Base-by-base conservation (phyloP, 2,888 invertebrate species). In the Eudemis profundana region DNA sequence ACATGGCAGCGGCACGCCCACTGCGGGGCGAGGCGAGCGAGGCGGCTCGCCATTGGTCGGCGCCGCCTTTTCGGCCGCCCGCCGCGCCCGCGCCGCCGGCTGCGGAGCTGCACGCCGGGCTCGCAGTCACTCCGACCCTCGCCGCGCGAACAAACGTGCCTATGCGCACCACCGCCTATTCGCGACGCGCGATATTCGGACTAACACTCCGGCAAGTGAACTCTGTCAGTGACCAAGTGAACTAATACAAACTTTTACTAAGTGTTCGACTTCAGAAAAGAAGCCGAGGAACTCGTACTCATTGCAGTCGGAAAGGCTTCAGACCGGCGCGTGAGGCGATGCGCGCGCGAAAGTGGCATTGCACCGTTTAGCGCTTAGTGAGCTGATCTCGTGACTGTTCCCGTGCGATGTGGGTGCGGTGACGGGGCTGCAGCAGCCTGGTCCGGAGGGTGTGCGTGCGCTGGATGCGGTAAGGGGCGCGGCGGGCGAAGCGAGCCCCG, bases 1-100 rank as follows among this genome's bases (percentile, higher is more conserved):
- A 85, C 86, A 87, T 87, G 89, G 89, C 86, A 81, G 85, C 85
- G 88, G 82, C 88, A 84, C 89, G 88, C 87, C 89, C 85, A 83
- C 76, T 77, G 76, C 73, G 69, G 71, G 70, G 69, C 72, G 74
- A 56, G 69, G 68, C 73, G 72, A 57, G 68, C 67, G 72, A 69
- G 68, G 66, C 70, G 73, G 49, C 68, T 64, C 72, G 71, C 72
- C 69, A 71, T 73, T 70, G 70, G 68, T 61, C 53, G 70, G 61
- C 68, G 65, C 69, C 63, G 69, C 68, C 74, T 75, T 76, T 73
- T 68, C 69, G 23, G 40, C 27, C 67, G 71, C 73, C 70, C 78
- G 76, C 71, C 68, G 72, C 60, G 68, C 68, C 72, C 77, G 75
- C 78, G 76, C 77, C 78, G 82, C 81, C 78, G 78, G 79, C 76